Base-by-base conservation (phyloP, 1,140 invertebrate genomes). In the Tetranychus urticae region DNA sequence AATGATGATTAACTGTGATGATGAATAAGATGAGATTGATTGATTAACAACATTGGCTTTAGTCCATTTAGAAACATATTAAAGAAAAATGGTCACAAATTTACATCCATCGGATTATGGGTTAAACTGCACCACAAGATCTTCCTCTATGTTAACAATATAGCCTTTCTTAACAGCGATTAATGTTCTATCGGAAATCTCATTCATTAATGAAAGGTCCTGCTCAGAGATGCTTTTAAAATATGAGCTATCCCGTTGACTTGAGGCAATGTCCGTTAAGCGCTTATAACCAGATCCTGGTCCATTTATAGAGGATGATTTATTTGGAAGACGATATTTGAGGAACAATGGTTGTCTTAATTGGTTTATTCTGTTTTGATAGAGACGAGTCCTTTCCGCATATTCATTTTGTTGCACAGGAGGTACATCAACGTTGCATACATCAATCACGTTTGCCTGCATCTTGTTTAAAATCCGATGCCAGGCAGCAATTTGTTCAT, bases 401-500 rank as follows among this genome's bases (percentile, higher is more conserved):
- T 45, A 57, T 39, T 57, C 56, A 36, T n/a, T 57, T n/a, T 33
- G 56, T 36, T 57, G 23, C 33, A 57, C 6, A 7, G 56, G 35
- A 12, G 56, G 56, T 10, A 57, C 35, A 39, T 61, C 48, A 14
- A 13, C 52, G 13, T 46, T 14, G 23, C 47, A n/a, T 5, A 61
- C 59, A 61, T 61, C 59, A 35, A 61, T 61, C 5, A 61, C 59
- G 56, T 54, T 61, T 12, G 59, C 14, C 23, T 31, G 8, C 59
- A 61, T 61, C 31, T 61, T 61, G 13, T 61, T 14, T 2, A 52
- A 54, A 10, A 39, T 61, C 3, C 52, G 31, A 61, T 52, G 14
- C 50, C 42, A 54, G 36, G 59, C 59, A 39, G n/a, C 33, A 14
- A n/a, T 46, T 55, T 56, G 50, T 14, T 35, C 33, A 10, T 61